phyloP scores from a whole-genome alignment of 1,140 invertebrate genomes.

The Zophobas morio region DNA sequence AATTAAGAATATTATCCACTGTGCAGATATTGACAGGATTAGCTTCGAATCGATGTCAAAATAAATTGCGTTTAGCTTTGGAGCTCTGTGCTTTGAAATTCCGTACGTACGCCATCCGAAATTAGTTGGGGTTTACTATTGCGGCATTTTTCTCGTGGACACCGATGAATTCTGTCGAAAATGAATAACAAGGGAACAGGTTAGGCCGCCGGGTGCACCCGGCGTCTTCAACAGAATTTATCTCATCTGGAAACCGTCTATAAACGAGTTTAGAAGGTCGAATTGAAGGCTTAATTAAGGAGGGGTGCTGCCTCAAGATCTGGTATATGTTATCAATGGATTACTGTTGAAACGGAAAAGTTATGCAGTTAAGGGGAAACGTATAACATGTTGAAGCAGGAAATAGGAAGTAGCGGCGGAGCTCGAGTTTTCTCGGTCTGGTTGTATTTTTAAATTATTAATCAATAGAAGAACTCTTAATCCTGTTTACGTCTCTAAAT shows the following conservation, averaged over 20 bases:
- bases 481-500: no score
- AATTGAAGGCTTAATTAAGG: neutral
- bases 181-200: neutral
- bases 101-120: neutral
- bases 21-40: neutral
- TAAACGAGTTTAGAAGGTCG: neutral
- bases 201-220: neutral
- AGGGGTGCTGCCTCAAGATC: no score
- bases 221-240: slow-evolving; percentile 11
- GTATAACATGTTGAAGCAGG: no score
- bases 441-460: neutral
- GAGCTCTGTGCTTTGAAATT: slow-evolving; percentile 6
- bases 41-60: slow-evolving; percentile 14
- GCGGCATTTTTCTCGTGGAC: neutral
- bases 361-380: no score
- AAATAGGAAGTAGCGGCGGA: no score
- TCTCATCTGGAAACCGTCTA: slow-evolving; percentile 20
- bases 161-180: neutral
- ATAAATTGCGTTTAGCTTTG: slow-evolving; percentile 22
- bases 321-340: no score
- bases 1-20: slow-evolving; percentile 2
- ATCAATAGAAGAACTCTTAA: no score
- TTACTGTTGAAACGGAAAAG: no score
- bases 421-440: neutral
- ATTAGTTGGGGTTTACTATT: neutral